phyloP scores from a whole-genome alignment of 2,888 invertebrate species.

The Macrosoma leucophasiata region DNA sequence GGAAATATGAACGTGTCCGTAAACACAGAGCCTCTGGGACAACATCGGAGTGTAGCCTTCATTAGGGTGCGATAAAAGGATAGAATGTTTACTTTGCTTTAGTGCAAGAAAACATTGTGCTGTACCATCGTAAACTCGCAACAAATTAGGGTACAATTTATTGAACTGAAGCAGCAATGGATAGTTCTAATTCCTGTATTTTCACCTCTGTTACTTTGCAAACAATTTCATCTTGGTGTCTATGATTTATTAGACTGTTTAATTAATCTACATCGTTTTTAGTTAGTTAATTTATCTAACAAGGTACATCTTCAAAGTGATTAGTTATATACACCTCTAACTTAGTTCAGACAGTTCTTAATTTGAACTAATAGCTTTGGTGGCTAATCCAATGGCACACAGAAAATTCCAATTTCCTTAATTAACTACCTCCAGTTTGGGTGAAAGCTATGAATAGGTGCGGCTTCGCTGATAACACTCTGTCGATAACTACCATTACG shows the following conservation, averaged over 20 bases:
- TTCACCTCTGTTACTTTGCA: conserved; percentile 1
- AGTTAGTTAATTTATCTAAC: background rate
- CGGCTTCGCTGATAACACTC: conserved; percentile 55
- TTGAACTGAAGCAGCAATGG: too few species aligned
- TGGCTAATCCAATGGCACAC: conserved; percentile 63
- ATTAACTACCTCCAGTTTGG: conserved; percentile 65
- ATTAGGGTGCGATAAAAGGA: conserved; percentile 59
- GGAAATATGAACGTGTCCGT: conserved; percentile 51
- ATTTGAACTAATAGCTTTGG: conserved; percentile 73
- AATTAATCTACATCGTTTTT: background rate
- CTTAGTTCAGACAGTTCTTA: conserved; percentile 57
- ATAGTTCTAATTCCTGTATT: conserved; percentile 11
- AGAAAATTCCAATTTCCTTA: conserved; percentile 75
- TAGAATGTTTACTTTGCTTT: conserved; percentile 41
- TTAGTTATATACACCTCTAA: conserved; percentile 40
- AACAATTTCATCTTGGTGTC: conserved; percentile 28
- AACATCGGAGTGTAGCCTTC: conserved; percentile 45
- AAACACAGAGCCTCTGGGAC: conserved; percentile 52
- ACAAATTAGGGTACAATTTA: conserved; percentile 15
- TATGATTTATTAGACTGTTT: conserved; percentile 38
- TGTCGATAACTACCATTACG: conserved; percentile 56
- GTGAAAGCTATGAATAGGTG: conserved; percentile 59
- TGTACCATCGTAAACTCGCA: conserved; percentile 4
- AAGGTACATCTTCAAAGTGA: conserved; percentile 24
- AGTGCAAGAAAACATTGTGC: conserved; percentile 28